phyloP scores from a whole-genome alignment of 2,888 invertebrate species.

The Scotopteryx bipunctaria region DNA sequence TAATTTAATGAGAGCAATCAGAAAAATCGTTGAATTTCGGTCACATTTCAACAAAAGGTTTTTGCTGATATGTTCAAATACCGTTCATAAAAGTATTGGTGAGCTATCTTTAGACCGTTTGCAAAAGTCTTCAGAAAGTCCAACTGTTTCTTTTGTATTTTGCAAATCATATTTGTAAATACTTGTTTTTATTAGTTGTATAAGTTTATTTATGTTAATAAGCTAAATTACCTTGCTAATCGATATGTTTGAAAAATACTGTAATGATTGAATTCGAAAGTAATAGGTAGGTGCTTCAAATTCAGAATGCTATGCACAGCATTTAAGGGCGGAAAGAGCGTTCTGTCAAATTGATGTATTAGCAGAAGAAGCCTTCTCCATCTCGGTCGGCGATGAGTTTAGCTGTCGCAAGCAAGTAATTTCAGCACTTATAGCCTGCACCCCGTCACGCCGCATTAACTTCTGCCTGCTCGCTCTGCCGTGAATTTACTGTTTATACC shows the following conservation, averaged over 20 bases:
- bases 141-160: no score
- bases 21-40: neutral
- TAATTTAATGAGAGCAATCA: slow-evolving; percentile 11
- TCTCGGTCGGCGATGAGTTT: slow-evolving; percentile 40
- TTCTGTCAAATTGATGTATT: slow-evolving; percentile 8
- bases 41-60: neutral
- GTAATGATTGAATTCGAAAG: no score
- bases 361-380: neutral
- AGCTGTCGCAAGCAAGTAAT: slow-evolving; percentile 57
- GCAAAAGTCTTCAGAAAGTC: no score
- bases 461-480: slow-evolving; percentile 45
- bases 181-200: no score
- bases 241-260: neutral
- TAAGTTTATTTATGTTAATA: no score
- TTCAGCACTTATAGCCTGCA: slow-evolving; percentile 65
- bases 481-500: slow-evolving; percentile 32
- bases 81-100: no score
- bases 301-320: neutral
- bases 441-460: slow-evolving; percentile 63
- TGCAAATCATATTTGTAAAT: no score
- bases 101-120: no score
- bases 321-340: neutral
- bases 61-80: neutral
- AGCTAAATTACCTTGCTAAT: neutral
- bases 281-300: no score